Base-by-base conservation (phyloP, 2,797 vertebrate genomes). In the Furcifer pardalis region DNA sequence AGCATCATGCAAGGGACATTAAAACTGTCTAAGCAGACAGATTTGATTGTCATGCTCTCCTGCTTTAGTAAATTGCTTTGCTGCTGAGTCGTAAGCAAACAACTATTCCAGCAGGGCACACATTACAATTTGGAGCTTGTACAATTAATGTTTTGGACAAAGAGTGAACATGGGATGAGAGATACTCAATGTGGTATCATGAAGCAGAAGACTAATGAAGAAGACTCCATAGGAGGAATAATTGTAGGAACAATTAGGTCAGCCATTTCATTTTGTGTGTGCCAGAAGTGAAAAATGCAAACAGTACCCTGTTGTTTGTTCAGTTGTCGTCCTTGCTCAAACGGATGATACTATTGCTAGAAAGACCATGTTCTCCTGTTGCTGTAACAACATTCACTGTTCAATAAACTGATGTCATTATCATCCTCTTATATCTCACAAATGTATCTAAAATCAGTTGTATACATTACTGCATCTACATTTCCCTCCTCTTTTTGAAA, bases 261-360 rank as follows among this genome's bases (percentile, higher is more conserved):
- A 60, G 46, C n/a, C 30, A 23, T 42, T 65, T 37, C 12, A 12
- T 46, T n/a, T 7, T 35, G 52, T 77, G 37, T 62, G 52, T 84
- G 75, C 82, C 49, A 59, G 37, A 77, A 49, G 46, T 49, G 77
- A 44, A 77, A 83, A 83, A 68, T 83, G 40, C 74, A 69, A 77
- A 83, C 49, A 42, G 62, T 66, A 59, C 49, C 63, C 65, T 69
- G 65, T 10, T 4, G 40, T 25, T 30, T 68, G 65, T 30, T n/a
- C 23, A 56, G 52, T 37, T 83, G 63, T n/a, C 37, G 6, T 32
- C 63, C 21, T 68, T 32, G 7, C 27, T 17, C 62, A 66, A 69
- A n/a, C 30, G 56, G 49, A 6, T 56, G 25, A n/a, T 37, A 6
- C 59, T 42, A 13, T 52, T 81, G 68, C 21, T 81, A 27, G 44